phyloP scores from a whole-genome alignment of 2,888 invertebrate genomes.

The Cephalotes varians region DNA sequence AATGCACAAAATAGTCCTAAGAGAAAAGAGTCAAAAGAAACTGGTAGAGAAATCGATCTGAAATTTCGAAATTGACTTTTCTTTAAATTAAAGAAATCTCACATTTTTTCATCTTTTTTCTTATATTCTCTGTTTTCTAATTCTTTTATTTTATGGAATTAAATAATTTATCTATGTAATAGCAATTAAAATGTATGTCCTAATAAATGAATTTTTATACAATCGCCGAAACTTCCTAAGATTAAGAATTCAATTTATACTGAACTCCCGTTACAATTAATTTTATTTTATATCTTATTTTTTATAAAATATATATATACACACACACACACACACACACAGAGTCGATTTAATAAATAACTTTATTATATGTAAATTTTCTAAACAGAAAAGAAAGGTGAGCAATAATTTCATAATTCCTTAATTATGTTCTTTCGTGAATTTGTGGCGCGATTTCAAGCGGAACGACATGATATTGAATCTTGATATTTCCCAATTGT shows the following conservation, averaged over 20 bases:
- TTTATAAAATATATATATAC: no score
- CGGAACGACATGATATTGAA: neutral
- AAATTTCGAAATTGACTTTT: conserved; percentile 1
- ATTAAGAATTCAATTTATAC: conserved; percentile 16
- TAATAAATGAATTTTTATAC: conserved; percentile 4
- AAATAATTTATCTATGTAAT: neutral
- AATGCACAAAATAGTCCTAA: neutral
- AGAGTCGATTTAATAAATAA: neutral
- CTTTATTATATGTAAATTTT: conserved; percentile 5
- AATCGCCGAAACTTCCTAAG: neutral
- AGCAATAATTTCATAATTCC: neutral
- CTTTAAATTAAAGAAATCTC: neutral
- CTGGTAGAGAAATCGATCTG: neutral
- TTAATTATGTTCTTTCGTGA: conserved; percentile 5
- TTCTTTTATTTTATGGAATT: neutral
- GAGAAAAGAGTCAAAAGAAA: conserved; percentile 4
- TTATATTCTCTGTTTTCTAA: neutral
- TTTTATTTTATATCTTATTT: neutral
- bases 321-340: no score
- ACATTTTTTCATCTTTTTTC: neutral
- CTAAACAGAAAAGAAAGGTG: neutral
- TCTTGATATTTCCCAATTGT: conserved; percentile 25
- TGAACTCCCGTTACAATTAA: neutral
- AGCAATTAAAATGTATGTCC: neutral
- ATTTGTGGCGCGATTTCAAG: neutral